phyloP scores from a whole-genome alignment of 2,797 vertebrate species.

The Rhynchonycteris naso region DNA sequence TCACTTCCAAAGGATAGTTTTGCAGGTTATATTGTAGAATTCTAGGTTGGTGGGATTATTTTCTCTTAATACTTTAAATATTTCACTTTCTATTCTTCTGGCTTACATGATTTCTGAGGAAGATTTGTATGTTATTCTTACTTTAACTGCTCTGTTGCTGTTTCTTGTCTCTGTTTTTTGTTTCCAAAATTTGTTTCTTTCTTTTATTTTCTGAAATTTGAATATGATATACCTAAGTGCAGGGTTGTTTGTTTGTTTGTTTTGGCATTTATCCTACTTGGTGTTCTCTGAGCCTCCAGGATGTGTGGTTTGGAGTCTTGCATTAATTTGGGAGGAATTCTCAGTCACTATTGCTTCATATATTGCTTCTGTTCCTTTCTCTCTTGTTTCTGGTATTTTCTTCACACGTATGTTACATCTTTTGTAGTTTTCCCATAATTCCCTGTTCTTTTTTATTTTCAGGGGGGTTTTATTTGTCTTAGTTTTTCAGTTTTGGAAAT shows the following conservation, averaged over 20 bases:
- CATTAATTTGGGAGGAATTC: background rate
- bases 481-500: background rate
- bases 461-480: background rate
- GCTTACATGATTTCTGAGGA: background rate
- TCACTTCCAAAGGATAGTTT: background rate
- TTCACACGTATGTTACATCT: background rate
- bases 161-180: background rate
- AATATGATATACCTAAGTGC: background rate
- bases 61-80: background rate
- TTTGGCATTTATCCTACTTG: background rate
- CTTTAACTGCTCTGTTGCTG: background rate
- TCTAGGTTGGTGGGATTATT: background rate
- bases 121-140: background rate
- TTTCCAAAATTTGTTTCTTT: background rate
- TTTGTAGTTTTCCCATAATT: background rate
- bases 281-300: background rate
- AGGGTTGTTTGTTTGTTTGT: background rate
- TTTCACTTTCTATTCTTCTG: background rate
- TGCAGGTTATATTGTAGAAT: background rate
- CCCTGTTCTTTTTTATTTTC: background rate
- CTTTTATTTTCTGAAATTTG: background rate
- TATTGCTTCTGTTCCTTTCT: background rate
- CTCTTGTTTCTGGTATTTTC: background rate
- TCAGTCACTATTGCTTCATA: background rate
- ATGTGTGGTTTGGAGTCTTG: background rate